Percentiles rank a stretch among this genome's conserved stretches.
These are phyloP conservation scores for Penaeus vannamei DNA, from an alignment of 1,140 invertebrate species.

Conservation along the genomic window DNA sequence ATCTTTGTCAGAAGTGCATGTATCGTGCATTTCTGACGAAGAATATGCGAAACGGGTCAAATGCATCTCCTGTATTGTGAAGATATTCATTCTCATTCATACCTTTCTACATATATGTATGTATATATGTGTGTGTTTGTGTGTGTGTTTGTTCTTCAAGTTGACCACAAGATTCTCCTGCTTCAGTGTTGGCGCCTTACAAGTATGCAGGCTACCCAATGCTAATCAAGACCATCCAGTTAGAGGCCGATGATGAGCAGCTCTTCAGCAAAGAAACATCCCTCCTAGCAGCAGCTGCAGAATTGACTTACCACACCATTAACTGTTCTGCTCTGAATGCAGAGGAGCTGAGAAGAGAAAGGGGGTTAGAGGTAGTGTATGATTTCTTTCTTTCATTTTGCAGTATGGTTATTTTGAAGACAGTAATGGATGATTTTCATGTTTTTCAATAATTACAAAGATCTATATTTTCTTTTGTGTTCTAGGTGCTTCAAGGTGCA, in stretches of 20 bases:
- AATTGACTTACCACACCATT: slow-evolving; percentile 96
- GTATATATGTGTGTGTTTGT: background rate
- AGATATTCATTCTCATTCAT: too few relatives aligned
- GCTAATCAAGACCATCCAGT: slow-evolving; percentile 93
- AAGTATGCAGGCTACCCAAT: slow-evolving; percentile 99
- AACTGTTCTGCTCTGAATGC: slow-evolving; percentile 97
- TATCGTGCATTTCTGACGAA: too few relatives aligned
- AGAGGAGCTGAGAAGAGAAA: slow-evolving; percentile 93
- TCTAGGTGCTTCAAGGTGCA: slow-evolving; percentile 85
- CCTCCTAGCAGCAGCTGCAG: slow-evolving; percentile 90
- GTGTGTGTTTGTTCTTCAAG: background rate
- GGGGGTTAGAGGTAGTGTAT: slow-evolving; percentile 65
- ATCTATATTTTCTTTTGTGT: slow-evolving; percentile 46
- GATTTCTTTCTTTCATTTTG: background rate
- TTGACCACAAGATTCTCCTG: slow-evolving; percentile 51
- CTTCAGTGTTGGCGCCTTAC: slow-evolving; percentile 90
- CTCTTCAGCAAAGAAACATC: slow-evolving; percentile 92
- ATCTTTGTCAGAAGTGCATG: too few relatives aligned
- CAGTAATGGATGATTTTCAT: too few relatives aligned
- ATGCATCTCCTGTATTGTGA: too few relatives aligned
- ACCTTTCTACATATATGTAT: background rate
- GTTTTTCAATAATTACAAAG: too few relatives aligned
- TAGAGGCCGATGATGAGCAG: slow-evolving; percentile 94
- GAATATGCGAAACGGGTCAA: too few relatives aligned
- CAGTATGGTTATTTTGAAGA: too few relatives aligned